Base-by-base conservation (phyloP, 1,140 invertebrate species). In the Psilanteris sp. region DNA sequence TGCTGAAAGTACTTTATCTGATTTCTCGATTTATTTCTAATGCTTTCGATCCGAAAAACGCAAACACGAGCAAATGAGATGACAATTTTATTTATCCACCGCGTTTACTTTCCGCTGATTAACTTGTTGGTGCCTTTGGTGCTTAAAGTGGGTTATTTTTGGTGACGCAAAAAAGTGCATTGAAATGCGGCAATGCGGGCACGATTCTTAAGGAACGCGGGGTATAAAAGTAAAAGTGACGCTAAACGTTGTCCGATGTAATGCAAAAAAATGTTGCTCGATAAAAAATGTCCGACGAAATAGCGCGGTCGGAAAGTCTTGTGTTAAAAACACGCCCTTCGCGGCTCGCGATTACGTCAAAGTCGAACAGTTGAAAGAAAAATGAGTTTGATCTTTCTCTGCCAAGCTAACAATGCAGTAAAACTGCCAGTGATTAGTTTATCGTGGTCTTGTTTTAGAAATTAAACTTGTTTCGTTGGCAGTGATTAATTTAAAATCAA, bases 1-100 rank as follows among this genome's bases (percentile, higher is more conserved):
- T 32, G 24, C 11, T 10, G 39, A 26, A 36, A 41, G 39, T 29
- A 8, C 16, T 44, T 59, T 44, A 59, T 59, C 54, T 44, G 39
- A 44, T 36, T 34, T 59, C 26, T 26, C 27, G 29, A 34, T 39
- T 24, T 48, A 24, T 34, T 36, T 36, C 6, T 20, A 2, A 20
- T 20, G 18, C 18, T 20, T 20, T 20, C 15, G 36, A 29, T 18
- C 4, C 18, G 16, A 4, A 11, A 26, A 16, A 26, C 7, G 14
- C 22, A 26, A 14, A 13, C n/a, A 8, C 16, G 10, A 1, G 18
- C 2, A 20, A 16, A 36, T 18, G 2, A 39, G 11, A 39, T n/a
- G 10, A 22, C 18, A 22, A 20, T 20, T 20, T 20, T 20, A n/a
- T n/a, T n/a, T n/a, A 5, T 20, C 18, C 18, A 3, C 5, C 18